These are phyloP conservation scores for Vidua macroura DNA, from an alignment of 2,113 vertebrate species.

Conservation along the genomic window DNA sequence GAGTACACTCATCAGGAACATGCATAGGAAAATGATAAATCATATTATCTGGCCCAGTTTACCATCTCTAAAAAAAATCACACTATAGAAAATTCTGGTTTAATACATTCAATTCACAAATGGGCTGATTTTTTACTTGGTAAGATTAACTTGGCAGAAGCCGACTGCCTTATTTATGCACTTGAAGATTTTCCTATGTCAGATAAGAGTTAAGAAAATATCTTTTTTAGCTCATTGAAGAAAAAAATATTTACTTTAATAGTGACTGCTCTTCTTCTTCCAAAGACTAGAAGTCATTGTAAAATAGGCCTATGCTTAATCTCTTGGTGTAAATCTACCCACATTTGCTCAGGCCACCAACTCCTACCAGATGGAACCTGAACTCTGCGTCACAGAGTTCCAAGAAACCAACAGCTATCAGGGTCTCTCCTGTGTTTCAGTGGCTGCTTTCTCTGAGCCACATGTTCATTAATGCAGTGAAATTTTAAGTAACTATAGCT, in stretches of 20 bases:
- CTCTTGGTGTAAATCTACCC: neutral
- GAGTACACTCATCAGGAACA: neutral
- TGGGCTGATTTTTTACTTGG: neutral
- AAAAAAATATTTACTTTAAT: neutral
- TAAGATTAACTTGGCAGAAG: neutral
- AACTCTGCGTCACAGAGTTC: neutral
- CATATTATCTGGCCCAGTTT: neutral
- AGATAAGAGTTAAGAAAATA: neutral
- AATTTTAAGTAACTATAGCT: neutral
- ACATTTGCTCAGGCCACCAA: neutral
- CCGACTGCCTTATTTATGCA: neutral
- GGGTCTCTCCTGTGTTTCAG: neutral
- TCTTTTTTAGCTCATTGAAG: neutral
- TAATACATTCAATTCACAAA: neutral
- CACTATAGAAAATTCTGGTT: neutral
- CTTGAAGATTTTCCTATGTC: neutral
- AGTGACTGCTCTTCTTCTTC: neutral
- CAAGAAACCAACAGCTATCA: neutral
- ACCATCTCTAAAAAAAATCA: neutral
- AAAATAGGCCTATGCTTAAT: neutral
- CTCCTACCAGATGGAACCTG: neutral
- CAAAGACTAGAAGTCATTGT: neutral
- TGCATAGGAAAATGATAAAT: neutral
- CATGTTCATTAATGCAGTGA: neutral
- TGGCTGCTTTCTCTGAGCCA: neutral